A percentile compares a stretch with the other conserved stretches of the same genome.
Evolutionary conservation across 2,113 vertebrate genomes (phyloP).

Genomic region (Sciurus niger): DNA sequence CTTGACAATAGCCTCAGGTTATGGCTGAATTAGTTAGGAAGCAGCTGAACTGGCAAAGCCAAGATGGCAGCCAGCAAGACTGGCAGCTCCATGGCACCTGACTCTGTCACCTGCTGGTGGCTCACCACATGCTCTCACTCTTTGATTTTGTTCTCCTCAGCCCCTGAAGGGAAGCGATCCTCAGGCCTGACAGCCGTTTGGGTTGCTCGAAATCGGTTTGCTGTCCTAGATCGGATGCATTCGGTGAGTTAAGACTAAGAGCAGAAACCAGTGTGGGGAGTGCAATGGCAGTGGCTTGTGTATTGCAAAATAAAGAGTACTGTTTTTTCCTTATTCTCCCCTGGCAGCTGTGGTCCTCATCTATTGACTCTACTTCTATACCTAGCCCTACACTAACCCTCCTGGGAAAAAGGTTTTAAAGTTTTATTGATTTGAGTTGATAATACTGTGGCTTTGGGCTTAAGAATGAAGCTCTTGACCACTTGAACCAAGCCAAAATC

Average conservation of each 20-base stretch:
- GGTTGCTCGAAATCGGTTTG: constrained; percentile 98
- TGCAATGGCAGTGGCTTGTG: background rate
- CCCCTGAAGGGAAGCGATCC: constrained; percentile 97
- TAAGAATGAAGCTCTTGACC: constrained; percentile 39
- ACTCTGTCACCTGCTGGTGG: constrained; percentile 78
- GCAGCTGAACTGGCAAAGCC: constrained; percentile 81
- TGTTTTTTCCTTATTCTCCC: background rate
- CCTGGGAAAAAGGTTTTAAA: background rate
- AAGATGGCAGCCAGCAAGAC: constrained; percentile 74
- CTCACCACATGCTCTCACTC: constrained; percentile 68
- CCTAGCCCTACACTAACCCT: background rate
- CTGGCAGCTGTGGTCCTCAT: background rate
- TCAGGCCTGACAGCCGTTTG: constrained; percentile 98
- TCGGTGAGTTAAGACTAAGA: constrained; percentile 90
- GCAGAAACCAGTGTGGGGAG: background rate
- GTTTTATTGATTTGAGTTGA: background rate
- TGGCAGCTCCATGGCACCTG: constrained; percentile 68
- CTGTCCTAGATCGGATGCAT: constrained; percentile 98
- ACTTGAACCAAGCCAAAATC: background rate
- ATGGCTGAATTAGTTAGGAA: constrained; percentile 80
- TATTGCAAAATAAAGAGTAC: background rate
- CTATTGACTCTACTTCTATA: background rate
- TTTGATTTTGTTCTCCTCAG: constrained; percentile 86
- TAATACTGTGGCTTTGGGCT: background rate
- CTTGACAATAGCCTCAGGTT: constrained; percentile 82